These are phyloP conservation scores for Blastobasis lacticolella DNA, from an alignment of 2,888 invertebrate species.

Conservation along the genomic window DNA sequence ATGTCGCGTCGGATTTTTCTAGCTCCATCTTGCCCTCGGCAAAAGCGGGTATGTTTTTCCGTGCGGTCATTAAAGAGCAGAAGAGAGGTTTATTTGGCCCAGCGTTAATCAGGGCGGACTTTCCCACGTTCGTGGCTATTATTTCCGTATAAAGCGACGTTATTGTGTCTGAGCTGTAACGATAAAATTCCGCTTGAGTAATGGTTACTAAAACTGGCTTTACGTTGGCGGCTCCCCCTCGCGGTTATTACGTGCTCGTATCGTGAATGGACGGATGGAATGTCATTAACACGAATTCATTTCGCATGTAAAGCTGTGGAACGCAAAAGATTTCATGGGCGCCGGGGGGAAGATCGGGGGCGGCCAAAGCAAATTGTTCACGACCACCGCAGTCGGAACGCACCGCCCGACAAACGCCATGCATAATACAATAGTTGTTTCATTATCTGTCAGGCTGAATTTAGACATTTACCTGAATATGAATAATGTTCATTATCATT, in stretches of 20 bases:
- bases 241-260: constrained; percentile 9
- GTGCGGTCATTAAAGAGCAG: background rate
- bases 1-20: background rate
- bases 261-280: constrained; percentile 7
- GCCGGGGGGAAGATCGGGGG: constrained; percentile 12
- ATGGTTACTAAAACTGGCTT: constrained; percentile 8
- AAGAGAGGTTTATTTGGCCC: background rate
- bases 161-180: constrained; percentile 3
- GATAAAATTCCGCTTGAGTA: constrained; percentile 13
- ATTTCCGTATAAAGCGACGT: constrained; percentile 1
- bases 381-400: constrained; percentile 12
- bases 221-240: constrained; percentile 9
- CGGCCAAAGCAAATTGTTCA: constrained; percentile 20
- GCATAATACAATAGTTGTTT: constrained; percentile 25
- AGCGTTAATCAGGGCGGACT: background rate
- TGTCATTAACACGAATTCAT: constrained; percentile 14
- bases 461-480: too few relatives aligned
- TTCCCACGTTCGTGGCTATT: background rate
- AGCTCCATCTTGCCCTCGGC: background rate
- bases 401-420: too few relatives aligned
- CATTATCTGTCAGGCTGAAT: too few relatives aligned
- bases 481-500: too few relatives aligned
- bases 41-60: background rate
- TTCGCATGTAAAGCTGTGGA: constrained; percentile 8
- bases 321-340: constrained; percentile 20